Evolutionary conservation across 1,140 invertebrate genomes (phyloP), one percentile per base, ranked within the genome.

Genomic region (Oscheius sp.): DNA sequence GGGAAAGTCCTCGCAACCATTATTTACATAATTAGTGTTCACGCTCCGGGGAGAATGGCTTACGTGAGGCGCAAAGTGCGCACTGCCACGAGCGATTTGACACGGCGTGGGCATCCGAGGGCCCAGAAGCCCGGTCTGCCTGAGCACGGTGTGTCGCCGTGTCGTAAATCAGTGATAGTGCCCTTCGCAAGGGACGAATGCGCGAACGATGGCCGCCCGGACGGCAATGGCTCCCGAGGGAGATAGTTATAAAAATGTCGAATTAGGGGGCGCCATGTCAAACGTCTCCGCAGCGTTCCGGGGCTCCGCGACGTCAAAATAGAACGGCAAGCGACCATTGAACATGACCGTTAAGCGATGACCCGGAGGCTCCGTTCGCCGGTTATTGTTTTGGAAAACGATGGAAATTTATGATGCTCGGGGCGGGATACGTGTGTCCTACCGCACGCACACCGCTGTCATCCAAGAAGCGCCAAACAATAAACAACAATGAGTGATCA

Each of bases 11-110:
- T 55, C 49, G 49, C 28, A 55, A 26, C 15, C 49, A 55, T 55
- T 55, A 55, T 55, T 55, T 55, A 55, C 49, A 55, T 55, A 55
- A 55, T 55, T 55, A 55, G 49, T 55, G 49, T 55, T 55, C 49
- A 55, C 49, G 49, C 49, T 55, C 49, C 23, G 49, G 23, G 28
- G 49, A 55, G 49, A 55, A 55, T 55, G 49, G 49, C 49, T 55
- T 55, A 55, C 49, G 28, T 26, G 49, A 42, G 38, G 28, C 49
- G 23, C n/a, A n/a, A n/a, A n/a, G n/a, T n/a, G n/a, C n/a, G n/a
- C 7, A 23, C 49, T 7, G 49, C 7, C 15, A 55, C 4, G 23
- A 55, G 49, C 10, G 38, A 42, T 10, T 10, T 10, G 38, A 10
- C 10, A 42, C 10, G 7, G 7, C 49, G 28, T 55, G 7, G 49